A percentile compares a stretch with the other conserved stretches of the same genome.
These are phyloP conservation scores for Proteles cristata DNA, from an alignment of 2,113 vertebrate genomes.

Conservation along the genomic window DNA sequence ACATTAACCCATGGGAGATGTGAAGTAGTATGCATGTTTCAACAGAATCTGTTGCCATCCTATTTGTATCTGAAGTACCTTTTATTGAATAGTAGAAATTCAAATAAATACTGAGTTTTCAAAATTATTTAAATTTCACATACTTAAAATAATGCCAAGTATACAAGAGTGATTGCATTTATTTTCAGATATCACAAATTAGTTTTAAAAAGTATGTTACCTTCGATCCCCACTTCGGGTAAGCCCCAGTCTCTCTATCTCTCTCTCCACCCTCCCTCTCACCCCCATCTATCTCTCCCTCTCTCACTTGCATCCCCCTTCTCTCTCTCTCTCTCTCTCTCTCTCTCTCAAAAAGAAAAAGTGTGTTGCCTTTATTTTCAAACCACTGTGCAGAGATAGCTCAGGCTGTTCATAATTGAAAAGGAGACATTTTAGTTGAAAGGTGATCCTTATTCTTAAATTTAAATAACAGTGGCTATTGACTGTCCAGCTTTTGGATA, in stretches of 20 bases:
- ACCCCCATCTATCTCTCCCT: no score
- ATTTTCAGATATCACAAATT: neutral
- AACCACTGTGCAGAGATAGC: neutral
- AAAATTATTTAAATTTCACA: neutral
- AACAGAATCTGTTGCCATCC: neutral
- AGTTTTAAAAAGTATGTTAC: neutral
- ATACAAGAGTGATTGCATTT: neutral
- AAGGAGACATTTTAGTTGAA: neutral
- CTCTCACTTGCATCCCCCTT: no score
- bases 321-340: no score
- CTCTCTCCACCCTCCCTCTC: no score
- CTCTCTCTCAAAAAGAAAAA: neutral
- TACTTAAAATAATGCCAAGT: neutral
- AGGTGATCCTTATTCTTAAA: neutral
- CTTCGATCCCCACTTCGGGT: neutral
- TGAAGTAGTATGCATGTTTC: neutral
- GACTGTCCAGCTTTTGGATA: neutral
- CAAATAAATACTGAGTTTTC: constrained; percentile 9
- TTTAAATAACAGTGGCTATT: neutral
- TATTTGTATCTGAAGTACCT: neutral
- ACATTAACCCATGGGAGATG: neutral
- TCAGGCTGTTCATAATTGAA: neutral
- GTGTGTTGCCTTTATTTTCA: neutral
- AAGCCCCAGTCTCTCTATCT: no score
- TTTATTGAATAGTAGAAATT: neutral